Conservation (phyloP, 1,140 invertebrate species). For the Metaphire vulgaris region DNA sequence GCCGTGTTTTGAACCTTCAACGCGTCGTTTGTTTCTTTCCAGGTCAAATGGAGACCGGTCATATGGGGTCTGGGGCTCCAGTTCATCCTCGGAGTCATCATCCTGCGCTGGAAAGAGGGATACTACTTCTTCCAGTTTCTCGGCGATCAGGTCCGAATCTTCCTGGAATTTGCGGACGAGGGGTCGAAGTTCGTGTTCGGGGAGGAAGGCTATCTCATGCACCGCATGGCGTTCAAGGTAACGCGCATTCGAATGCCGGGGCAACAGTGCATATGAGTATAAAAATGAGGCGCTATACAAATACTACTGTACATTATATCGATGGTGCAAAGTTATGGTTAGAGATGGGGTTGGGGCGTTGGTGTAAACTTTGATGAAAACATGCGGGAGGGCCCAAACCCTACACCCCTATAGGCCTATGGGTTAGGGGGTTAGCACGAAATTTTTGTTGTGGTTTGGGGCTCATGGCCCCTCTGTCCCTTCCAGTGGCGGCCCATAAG, state of each 20-base stretch:
- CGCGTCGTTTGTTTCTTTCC: neutral
- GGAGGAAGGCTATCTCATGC: conserved; percentile 41
- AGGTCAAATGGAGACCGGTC: conserved; percentile 52
- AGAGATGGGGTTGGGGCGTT: too few species aligned
- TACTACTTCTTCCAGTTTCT: conserved; percentile 73
- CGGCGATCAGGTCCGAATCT: conserved; percentile 62
- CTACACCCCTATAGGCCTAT: too few species aligned
- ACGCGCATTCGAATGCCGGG: neutral
- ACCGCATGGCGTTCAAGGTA: neutral
- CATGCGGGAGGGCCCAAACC: too few species aligned
- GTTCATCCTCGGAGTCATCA: conserved; percentile 72
- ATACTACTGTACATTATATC: neutral
- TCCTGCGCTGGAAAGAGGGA: conserved; percentile 74
- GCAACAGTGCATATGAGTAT: neutral
- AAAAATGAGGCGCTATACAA: neutral
- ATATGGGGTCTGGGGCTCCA: conserved; percentile 72
- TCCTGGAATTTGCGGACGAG: conserved; percentile 47
- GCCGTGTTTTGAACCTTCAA: too few species aligned
- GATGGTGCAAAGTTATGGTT: neutral
- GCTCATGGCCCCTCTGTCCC: too few species aligned
- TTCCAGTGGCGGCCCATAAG: too few species aligned
- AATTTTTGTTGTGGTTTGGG: too few species aligned
- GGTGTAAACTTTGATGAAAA: too few species aligned
- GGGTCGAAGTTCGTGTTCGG: conserved; percentile 80
- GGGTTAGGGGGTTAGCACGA: too few species aligned